A percentile compares a stretch with the other conserved stretches of the same genome.
Conservation (phyloP, 2,797 vertebrate species). For the Gila robusta region DNA sequence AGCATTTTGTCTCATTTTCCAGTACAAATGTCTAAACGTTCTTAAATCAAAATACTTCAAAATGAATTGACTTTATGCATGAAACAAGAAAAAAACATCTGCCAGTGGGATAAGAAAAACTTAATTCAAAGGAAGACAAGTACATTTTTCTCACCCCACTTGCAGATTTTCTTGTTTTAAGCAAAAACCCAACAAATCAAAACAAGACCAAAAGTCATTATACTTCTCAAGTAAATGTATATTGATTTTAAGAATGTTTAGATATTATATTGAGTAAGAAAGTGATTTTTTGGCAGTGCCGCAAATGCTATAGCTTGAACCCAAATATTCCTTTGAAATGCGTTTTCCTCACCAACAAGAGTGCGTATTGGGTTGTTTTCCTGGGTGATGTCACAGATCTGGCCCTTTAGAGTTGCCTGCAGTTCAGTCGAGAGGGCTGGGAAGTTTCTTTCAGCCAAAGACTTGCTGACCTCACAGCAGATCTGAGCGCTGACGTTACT, state of each 20-base stretch:
- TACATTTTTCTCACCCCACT: background rate
- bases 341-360: constrained; percentile 85
- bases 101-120: background rate
- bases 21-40: background rate
- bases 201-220: too few relatives aligned
- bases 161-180: background rate
- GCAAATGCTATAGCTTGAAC: background rate
- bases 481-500: constrained; percentile 82
- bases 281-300: background rate
- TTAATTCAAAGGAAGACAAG: background rate
- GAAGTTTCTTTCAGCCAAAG: constrained; percentile 83
- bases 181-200: too few relatives aligned
- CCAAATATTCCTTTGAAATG: background rate
- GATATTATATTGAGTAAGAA: background rate
- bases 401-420: constrained; percentile 85
- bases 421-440: constrained; percentile 79
- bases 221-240: background rate
- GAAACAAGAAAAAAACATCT: background rate
- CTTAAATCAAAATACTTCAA: background rate
- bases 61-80: background rate
- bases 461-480: constrained; percentile 88
- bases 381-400: constrained; percentile 85
- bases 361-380: constrained; percentile 86
- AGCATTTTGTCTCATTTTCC: background rate
- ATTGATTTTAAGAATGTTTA: background rate